phyloP scores from a whole-genome alignment of 2,113 vertebrate species.

The Macaca nemestrina region DNA sequence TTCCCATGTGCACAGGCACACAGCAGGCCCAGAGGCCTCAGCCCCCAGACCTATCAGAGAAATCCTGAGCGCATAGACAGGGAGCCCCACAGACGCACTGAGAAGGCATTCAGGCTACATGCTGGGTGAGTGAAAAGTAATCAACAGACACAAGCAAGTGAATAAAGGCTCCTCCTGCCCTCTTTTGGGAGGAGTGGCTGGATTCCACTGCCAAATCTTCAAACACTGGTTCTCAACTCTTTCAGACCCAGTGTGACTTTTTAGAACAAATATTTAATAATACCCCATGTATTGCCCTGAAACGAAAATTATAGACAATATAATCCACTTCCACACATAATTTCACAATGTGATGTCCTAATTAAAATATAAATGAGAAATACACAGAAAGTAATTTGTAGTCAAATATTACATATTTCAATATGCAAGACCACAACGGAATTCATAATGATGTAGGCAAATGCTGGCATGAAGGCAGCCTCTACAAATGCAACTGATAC shows the following conservation, averaged over 20 bases:
- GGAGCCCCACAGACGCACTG: neutral
- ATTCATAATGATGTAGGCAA: neutral
- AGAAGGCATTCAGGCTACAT: rapidly evolving
- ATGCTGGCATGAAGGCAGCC: neutral
- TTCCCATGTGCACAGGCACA: neutral
- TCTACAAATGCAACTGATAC: neutral
- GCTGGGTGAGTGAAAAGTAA: neutral
- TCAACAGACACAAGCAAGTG: too few relatives aligned
- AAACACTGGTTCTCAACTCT: too few relatives aligned
- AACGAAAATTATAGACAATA: neutral
- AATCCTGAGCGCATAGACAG: rapidly evolving
- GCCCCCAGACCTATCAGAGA: neutral
- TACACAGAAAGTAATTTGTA: neutral
- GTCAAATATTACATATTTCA: neutral
- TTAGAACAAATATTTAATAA: neutral
- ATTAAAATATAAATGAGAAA: conserved; percentile 17
- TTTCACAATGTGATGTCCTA: neutral
- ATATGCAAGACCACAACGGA: neutral
- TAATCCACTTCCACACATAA: neutral
- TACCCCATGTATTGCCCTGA: neutral
- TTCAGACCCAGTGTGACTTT: neutral
- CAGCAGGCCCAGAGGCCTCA: neutral
- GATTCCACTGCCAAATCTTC: neutral
- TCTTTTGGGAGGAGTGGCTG: neutral
- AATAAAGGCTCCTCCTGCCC: neutral